phyloP scores from a whole-genome alignment of 1,140 invertebrate species.

The Adoxophyes honmai region DNA sequence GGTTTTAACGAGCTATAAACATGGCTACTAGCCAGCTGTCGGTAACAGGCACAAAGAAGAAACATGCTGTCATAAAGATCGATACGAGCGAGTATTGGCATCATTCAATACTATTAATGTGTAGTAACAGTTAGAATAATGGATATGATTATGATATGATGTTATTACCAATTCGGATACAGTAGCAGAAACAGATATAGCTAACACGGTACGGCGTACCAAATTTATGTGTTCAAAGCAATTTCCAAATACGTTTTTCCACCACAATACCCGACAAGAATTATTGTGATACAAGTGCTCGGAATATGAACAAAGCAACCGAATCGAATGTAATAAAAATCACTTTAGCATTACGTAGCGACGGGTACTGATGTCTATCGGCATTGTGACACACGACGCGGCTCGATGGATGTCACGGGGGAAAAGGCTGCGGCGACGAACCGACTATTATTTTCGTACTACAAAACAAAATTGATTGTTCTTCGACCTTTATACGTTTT shows the following conservation, averaged over 20 bases:
- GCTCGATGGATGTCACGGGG: slow-evolving; percentile 62
- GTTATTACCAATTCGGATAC: background rate
- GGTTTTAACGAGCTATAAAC: background rate
- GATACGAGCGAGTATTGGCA: too few species aligned
- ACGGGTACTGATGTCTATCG: slow-evolving; percentile 69
- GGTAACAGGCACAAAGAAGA: background rate
- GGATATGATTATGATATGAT: background rate
- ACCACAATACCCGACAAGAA: slow-evolving; percentile 28
- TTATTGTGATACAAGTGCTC: slow-evolving; percentile 40
- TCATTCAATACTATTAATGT: background rate
- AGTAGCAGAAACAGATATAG: background rate
- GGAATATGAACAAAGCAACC: slow-evolving; percentile 66
- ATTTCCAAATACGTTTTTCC: slow-evolving; percentile 34
- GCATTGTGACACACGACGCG: slow-evolving; percentile 65
- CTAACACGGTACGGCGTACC: slow-evolving; percentile 11
- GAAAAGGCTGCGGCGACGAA: slow-evolving; percentile 54
- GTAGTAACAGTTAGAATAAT: background rate
- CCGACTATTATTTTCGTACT: slow-evolving; percentile 67
- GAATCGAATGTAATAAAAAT: slow-evolving; percentile 74
- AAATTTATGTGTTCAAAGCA: slow-evolving; percentile 18
- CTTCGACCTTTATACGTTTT: slow-evolving; percentile 38
- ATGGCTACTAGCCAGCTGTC: background rate
- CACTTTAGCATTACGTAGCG: slow-evolving; percentile 65
- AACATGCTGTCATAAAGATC: too few species aligned
- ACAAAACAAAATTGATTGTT: slow-evolving; percentile 64